Percentiles rank a stretch among this genome's conserved stretches.
Evolutionary conservation across 2,797 vertebrate species (phyloP).

Genomic region (Myiotriccus ornatus): DNA sequence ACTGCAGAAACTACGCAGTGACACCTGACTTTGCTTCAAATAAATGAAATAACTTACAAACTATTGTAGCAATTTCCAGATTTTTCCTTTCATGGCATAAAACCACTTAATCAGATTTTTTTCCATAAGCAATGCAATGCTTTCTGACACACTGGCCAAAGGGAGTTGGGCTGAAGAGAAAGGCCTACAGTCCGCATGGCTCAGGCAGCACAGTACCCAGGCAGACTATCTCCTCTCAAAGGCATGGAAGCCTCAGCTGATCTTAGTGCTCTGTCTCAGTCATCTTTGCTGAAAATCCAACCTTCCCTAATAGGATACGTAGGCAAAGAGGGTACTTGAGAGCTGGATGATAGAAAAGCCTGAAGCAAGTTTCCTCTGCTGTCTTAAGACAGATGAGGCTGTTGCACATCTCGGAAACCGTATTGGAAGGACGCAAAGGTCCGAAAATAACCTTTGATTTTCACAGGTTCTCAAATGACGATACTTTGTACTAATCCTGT

Average conservation of each 20-base stretch:
- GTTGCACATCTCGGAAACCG: not conserved
- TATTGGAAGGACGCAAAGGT: not conserved
- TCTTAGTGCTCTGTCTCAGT: not conserved
- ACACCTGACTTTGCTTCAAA: not conserved
- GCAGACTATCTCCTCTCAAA: not conserved
- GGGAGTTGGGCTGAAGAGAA: not conserved
- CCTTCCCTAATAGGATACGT: not conserved
- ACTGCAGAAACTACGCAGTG: not conserved
- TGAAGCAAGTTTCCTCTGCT: not conserved
- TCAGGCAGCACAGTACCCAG: not conserved
- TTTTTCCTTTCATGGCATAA: not conserved
- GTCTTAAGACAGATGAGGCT: not conserved
- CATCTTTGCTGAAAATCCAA: not conserved
- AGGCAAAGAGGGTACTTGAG: not conserved
- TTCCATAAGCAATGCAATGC: not conserved
- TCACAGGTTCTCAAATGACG: not conserved
- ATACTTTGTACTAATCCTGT: not conserved
- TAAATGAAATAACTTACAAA: not conserved
- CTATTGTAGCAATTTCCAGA: not conserved
- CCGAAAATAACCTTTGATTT: not conserved
- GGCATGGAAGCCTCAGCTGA: not conserved
- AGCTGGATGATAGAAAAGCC: not conserved
- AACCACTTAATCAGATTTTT: accelerated
- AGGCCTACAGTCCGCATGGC: not conserved
- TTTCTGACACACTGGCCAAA: not conserved